phyloP scores from a whole-genome alignment of 2,797 vertebrate species.

The Coendou prehensilis region DNA sequence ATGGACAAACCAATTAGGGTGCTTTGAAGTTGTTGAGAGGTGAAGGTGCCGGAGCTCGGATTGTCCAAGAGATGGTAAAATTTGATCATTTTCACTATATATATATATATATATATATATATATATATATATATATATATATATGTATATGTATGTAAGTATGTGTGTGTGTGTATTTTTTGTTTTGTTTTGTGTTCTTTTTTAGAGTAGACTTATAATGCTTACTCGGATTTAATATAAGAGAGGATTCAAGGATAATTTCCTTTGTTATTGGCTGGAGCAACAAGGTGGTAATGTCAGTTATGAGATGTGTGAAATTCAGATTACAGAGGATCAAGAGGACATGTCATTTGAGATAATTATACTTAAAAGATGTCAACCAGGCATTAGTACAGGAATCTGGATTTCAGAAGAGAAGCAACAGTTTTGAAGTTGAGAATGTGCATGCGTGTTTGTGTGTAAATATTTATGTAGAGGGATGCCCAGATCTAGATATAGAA shows the following conservation, averaged over 20 bases:
- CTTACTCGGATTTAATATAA: slow-evolving; percentile 23
- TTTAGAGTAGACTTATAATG: neutral
- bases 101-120: neutral
- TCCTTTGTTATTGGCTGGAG: neutral
- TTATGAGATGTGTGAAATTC: neutral
- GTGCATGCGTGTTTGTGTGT: too few species aligned
- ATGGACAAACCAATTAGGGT: neutral
- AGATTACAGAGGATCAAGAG: neutral
- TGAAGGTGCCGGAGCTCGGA: neutral
- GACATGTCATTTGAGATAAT: neutral
- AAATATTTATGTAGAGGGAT: neutral
- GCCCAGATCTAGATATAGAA: neutral
- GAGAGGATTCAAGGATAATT: neutral
- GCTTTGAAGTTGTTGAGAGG: neutral
- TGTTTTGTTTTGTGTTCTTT: neutral
- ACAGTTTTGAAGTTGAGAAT: neutral
- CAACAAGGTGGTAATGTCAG: neutral
- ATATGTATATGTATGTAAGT: neutral
- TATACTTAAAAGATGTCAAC: neutral
- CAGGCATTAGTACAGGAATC: neutral
- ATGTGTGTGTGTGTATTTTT: too few species aligned
- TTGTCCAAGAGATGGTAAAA: neutral
- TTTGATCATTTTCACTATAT: neutral
- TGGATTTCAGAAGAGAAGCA: neutral
- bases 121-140: neutral